Percentiles rank a stretch among this genome's conserved stretches.
Conservation (phyloP, 2,797 vertebrate genomes). For the Zenarchopterus dispar region DNA sequence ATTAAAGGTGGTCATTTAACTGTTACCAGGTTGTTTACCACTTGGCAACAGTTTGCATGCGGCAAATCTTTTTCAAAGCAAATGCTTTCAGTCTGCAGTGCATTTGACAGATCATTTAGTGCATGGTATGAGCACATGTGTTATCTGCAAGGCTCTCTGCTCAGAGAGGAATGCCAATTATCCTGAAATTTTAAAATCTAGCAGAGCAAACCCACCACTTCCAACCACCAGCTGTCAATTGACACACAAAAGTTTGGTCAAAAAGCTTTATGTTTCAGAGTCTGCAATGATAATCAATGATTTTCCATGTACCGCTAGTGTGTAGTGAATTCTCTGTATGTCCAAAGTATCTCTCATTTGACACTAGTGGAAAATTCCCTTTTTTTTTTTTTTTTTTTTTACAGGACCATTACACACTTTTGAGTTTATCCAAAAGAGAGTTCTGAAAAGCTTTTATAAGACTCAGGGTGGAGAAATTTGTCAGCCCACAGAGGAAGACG, state of each 20-base stretch:
- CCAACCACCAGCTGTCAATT: too few relatives aligned
- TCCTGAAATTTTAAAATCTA: constrained; percentile 58
- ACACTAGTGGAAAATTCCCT: too few relatives aligned
- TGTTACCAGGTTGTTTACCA: background rate
- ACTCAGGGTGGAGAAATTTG: background rate
- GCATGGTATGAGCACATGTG: constrained; percentile 40
- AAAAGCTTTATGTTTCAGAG: too few relatives aligned
- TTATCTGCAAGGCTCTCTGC: constrained; percentile 46
- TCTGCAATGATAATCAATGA: too few relatives aligned
- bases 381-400: background rate
- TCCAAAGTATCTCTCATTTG: too few relatives aligned
- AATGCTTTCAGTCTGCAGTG: background rate
- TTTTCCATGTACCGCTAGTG: too few relatives aligned
- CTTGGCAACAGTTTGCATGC: background rate
- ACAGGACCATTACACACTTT: background rate
- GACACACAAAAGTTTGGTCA: too few relatives aligned
- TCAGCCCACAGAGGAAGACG: constrained; percentile 10
- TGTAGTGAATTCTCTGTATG: too few relatives aligned
- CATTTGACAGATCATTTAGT: background rate
- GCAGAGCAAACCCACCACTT: constrained; percentile 6
- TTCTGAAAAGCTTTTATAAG: background rate
- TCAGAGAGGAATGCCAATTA: constrained; percentile 51
- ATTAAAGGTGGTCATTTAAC: constrained; percentile 7
- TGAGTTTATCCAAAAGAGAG: background rate
- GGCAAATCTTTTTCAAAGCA: background rate